These are phyloP conservation scores for Parus major DNA, from an alignment of 2,113 vertebrate genomes.

Conservation along the genomic window DNA sequence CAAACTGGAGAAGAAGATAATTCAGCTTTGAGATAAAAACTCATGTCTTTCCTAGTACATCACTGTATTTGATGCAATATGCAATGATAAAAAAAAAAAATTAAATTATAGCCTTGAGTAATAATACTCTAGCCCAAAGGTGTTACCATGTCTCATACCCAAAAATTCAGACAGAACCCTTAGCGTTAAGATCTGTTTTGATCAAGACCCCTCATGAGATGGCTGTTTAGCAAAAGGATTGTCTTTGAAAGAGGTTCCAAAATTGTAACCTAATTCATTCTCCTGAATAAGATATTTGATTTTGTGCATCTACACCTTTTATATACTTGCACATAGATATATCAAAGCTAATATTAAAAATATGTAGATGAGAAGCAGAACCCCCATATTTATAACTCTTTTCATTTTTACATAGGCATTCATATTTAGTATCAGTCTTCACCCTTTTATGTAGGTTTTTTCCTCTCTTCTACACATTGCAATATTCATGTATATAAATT, in stretches of 20 bases:
- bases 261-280: neutral
- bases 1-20: neutral
- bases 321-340: neutral
- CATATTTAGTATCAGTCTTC: neutral
- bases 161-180: neutral
- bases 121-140: neutral
- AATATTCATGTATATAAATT: neutral
- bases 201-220: neutral
- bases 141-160: neutral
- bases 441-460: neutral
- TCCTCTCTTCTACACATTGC: neutral
- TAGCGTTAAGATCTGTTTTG: neutral
- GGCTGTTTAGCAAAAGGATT: rapidly evolving
- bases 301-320: neutral
- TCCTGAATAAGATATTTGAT: neutral
- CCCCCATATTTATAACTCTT: neutral
- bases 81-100: neutral
- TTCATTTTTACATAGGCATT: neutral
- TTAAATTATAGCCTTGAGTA: neutral
- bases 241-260: neutral
- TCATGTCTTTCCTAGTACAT: neutral
- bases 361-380: neutral
- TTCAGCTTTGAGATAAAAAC: neutral
- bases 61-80: neutral
- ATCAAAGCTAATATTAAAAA: neutral